A percentile compares a stretch with the other conserved stretches of the same genome.
Conservation (phyloP, 2,113 vertebrate genomes). For the Myrmecobius fasciatus region DNA sequence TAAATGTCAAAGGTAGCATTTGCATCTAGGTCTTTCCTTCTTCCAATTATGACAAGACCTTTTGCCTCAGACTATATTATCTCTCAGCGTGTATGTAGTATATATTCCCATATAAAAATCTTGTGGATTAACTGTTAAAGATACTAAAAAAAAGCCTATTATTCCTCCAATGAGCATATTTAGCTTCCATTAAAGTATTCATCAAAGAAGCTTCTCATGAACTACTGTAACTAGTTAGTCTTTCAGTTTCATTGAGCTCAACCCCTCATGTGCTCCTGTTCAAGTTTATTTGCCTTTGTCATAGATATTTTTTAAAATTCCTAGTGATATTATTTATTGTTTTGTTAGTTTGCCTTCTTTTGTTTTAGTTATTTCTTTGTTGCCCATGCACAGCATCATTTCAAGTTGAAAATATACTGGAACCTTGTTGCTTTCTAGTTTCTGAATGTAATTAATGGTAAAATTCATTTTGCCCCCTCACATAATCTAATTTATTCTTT, state of each 20-base stretch:
- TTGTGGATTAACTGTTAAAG: not conserved
- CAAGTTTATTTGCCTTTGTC: not conserved
- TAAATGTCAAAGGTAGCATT: not conserved
- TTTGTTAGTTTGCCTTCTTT: constrained; percentile 40
- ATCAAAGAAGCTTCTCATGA: not conserved
- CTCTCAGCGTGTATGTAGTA: not conserved
- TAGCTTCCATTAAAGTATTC: constrained; percentile 37
- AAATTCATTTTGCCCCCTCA: constrained; percentile 44
- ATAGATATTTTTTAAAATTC: constrained; percentile 47
- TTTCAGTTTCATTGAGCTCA: not conserved
- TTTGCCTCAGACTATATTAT: not conserved
- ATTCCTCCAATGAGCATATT: not conserved
- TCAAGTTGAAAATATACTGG: not conserved
- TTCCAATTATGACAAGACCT: not conserved
- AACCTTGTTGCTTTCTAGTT: constrained; percentile 26
- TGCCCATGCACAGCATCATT: not conserved
- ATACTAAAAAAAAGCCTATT: not conserved
- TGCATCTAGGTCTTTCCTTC: not conserved
- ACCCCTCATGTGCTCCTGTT: too few species aligned
- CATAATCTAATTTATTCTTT: constrained; percentile 30
- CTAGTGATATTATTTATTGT: constrained; percentile 31
- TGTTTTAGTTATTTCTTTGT: constrained; percentile 56
- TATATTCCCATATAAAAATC: constrained; percentile 6
- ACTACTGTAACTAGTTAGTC: not conserved
- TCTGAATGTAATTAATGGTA: constrained; percentile 46